A percentile compares a stretch with the other conserved stretches of the same genome.
phyloP scores from a whole-genome alignment of 2,888 invertebrate species.

The Calameuta filiformis region DNA sequence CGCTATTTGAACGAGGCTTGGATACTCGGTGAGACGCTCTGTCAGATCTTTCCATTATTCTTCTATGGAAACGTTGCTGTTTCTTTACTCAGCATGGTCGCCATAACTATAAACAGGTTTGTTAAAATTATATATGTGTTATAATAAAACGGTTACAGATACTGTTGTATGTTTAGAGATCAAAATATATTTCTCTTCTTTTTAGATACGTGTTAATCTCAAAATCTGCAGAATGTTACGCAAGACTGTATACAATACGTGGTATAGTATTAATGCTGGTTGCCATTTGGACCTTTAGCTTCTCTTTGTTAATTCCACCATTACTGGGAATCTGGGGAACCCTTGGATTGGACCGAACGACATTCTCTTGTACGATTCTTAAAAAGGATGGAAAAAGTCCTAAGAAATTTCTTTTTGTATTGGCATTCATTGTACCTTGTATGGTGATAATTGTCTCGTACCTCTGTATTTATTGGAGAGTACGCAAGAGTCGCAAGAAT shows the following conservation, averaged over 20 bases:
- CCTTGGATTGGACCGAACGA: conserved; percentile 80
- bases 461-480: conserved; percentile 86
- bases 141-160: neutral
- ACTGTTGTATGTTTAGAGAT: neutral
- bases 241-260: conserved; percentile 78
- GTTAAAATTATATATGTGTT: conserved; percentile 23
- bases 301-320: conserved; percentile 76
- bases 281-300: conserved; percentile 79
- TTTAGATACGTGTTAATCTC: conserved; percentile 86
- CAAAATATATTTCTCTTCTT: neutral
- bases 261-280: conserved; percentile 83
- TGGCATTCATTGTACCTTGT: conserved; percentile 87
- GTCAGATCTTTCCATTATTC: conserved; percentile 87
- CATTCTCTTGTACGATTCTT: conserved; percentile 91
- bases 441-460: conserved; percentile 87
- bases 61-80: conserved; percentile 93
- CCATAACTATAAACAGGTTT: conserved; percentile 89
- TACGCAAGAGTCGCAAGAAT: conserved; percentile 78
- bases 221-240: conserved; percentile 79
- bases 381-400: conserved; percentile 82
- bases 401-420: conserved; percentile 84
- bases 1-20: conserved; percentile 85
- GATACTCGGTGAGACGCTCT: conserved; percentile 81
- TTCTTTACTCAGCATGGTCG: conserved; percentile 88
- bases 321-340: conserved; percentile 86